phyloP scores from a whole-genome alignment of 2,888 invertebrate species.

The Idaea biselata region DNA sequence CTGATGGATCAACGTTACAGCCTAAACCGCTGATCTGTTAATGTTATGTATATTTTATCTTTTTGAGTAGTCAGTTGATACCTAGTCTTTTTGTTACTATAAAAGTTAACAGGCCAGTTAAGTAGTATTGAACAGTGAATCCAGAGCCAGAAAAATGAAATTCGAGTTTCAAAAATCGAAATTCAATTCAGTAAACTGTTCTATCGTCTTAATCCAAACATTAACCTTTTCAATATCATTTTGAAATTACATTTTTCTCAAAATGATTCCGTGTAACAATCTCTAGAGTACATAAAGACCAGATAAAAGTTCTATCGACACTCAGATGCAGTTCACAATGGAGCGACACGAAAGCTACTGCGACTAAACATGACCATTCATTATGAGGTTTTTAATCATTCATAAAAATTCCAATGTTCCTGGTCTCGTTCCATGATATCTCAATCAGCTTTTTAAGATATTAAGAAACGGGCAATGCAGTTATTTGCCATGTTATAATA shows the following conservation, averaged over 20 bases:
- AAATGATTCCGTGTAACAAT: constrained; percentile 35
- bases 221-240: constrained; percentile 1
- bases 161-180: not conserved
- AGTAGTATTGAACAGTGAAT: not conserved
- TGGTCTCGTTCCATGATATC: too few species aligned
- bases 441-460: too few species aligned
- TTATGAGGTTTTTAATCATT: too few species aligned
- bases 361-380: constrained; percentile 13
- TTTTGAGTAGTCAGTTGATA: not conserved
- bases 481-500: too few species aligned
- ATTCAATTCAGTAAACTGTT: not conserved
- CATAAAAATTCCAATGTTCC: too few species aligned
- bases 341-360: not conserved
- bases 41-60: not conserved
- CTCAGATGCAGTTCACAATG: constrained; percentile 14
- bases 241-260: constrained; percentile 11
- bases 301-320: constrained; percentile 36
- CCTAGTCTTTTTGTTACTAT: too few species aligned
- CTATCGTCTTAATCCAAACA: not conserved
- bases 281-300: constrained; percentile 37
- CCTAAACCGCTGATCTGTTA: too few species aligned
- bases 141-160: not conserved
- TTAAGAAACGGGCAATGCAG: too few species aligned
- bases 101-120: not conserved
- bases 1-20: too few species aligned